Conservation (phyloP, 2,888 invertebrate species). For the Drosophila mimica region DNA sequence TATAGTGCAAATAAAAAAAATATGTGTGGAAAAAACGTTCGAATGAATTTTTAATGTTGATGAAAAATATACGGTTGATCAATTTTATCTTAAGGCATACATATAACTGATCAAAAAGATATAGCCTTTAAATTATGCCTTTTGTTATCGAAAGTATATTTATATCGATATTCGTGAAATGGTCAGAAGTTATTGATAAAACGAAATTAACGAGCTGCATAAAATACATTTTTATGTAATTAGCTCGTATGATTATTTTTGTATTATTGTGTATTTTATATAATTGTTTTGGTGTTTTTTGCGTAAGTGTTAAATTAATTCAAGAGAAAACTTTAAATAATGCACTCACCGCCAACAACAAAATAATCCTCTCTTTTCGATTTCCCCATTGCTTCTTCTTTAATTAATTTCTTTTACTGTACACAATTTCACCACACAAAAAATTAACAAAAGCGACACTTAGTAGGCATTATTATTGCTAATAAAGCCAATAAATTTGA, state of each 20-base stretch:
- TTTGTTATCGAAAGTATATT: no score
- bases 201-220: neutral
- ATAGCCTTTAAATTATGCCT: no score
- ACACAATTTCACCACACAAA: neutral
- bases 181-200: neutral
- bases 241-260: no score
- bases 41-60: neutral
- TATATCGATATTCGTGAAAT: no score
- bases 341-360: neutral
- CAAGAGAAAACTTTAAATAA: neutral
- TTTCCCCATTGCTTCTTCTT: neutral
- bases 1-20: conserved; percentile 54
- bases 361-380: neutral
- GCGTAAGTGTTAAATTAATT: neutral
- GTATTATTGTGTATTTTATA: no score
- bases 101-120: no score
- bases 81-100: no score
- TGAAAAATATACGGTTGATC: neutral
- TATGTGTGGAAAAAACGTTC: conserved; percentile 23
- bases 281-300: neutral
- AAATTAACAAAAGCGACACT: neutral
- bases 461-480: neutral
- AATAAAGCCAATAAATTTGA: neutral
- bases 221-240: no score
- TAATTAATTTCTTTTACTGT: neutral